Conservation (phyloP, 37 sponge, comb jelly and placozoan species). For the Ianthella basta region DNA sequence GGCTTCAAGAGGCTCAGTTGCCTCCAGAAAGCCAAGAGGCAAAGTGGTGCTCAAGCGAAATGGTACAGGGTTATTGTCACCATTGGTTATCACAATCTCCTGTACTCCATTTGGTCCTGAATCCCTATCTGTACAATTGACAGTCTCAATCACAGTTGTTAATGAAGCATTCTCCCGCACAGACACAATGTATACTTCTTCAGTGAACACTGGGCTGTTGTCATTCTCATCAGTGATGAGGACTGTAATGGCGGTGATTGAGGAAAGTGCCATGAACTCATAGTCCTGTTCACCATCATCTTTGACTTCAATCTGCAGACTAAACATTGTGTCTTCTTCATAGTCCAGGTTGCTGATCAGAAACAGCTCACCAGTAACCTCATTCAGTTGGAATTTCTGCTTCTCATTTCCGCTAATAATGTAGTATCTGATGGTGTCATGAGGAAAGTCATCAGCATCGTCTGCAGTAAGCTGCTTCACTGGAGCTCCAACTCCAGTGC, state of each 20-base stretch:
- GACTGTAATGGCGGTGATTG: conserved; percentile 31
- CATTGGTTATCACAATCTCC: background rate
- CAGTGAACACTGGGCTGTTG: conserved; percentile 59
- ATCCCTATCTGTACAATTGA: conserved; percentile 58
- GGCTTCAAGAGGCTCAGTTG: background rate
- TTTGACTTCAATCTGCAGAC: conserved; percentile 53
- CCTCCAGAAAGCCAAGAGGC: conserved; percentile 1
- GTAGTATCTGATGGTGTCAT: conserved; percentile 54
- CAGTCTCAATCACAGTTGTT: background rate
- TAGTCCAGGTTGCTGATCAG: conserved; percentile 62
- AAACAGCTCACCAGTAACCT: conserved; percentile 48
- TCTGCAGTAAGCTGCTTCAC: conserved; percentile 41
- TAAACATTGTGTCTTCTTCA: conserved; percentile 39
- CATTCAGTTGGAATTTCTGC: conserved; percentile 46
- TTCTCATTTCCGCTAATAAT: conserved; percentile 55
- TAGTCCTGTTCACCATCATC: conserved; percentile 61
- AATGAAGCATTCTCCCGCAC: background rate
- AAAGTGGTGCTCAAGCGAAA: background rate
- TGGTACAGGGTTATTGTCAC: background rate
- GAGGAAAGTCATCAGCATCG: conserved; percentile 56
- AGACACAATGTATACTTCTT: conserved; percentile 1
- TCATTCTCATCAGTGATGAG: conserved; percentile 68
- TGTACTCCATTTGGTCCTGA: conserved; percentile 47
- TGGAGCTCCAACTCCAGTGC: conserved; percentile 30
- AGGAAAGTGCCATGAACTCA: conserved; percentile 32